Evolutionary conservation across 2,113 vertebrate genomes (phyloP).

Genomic region (Equus przewalskii): DNA sequence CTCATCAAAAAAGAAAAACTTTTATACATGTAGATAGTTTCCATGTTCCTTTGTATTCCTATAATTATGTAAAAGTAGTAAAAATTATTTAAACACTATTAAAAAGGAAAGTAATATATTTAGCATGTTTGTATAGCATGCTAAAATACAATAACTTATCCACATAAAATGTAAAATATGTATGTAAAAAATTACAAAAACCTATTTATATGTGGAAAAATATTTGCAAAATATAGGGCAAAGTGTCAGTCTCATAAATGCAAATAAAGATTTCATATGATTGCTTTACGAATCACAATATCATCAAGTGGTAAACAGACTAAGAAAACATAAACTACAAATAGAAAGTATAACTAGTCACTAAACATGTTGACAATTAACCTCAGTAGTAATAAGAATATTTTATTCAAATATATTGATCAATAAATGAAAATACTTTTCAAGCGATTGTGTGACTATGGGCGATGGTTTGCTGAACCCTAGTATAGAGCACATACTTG

Average conservation of each 20-base stretch:
- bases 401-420: not conserved
- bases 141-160: not conserved
- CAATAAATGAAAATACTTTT: not conserved
- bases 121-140: no score
- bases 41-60: not conserved
- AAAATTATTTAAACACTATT: not conserved
- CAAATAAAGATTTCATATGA: not conserved
- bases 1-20: not conserved
- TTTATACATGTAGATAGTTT: not conserved
- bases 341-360: not conserved
- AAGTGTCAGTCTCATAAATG: not conserved
- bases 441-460: not conserved
- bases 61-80: not conserved
- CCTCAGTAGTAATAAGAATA: not conserved
- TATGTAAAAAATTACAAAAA: not conserved
- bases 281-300: not conserved
- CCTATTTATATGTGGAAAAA: not conserved
- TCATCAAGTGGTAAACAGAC: not conserved
- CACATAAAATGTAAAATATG: not conserved
- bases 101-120: not conserved
- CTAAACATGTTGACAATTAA: not conserved
- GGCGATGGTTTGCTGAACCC: not conserved
- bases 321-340: not conserved
- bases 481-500: not conserved
- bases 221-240: not conserved